Evolutionary conservation across 2,113 vertebrate species (phyloP), one percentile per base, ranked within the genome.

Genomic region (Rhegmatorhina hoffmannsi): DNA sequence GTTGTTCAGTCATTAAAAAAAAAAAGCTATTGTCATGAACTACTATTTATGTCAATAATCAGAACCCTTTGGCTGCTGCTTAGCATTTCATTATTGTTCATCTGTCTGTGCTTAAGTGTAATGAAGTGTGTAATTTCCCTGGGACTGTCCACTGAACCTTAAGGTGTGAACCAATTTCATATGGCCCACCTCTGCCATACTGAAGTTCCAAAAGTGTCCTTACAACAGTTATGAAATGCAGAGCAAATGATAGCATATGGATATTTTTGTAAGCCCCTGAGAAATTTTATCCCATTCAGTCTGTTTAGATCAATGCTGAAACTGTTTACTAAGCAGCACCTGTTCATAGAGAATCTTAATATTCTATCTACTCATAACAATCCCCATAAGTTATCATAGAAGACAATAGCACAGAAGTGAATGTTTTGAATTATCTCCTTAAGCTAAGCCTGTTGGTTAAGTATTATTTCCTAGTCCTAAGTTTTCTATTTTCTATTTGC

Each of bases 141-240:
- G 62, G 75, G 95, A 92, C 13, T 47, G 73, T 89, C 49, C 49
- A 53, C 19, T 77, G 53, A 81, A 21, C 69, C 34, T 95, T 82
- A 84, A 95, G 38, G 69, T 94, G 33, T 63, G 77, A 77, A 74
- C 92, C 87, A 96, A 81, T 96, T 92, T 97, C 63, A 44, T 73
- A 92, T 46, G 38, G 50, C 83, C 72, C 69, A 90, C 19, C 38
- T 90, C 58, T 90, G 43, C 84, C 81, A 91, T 59, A 63, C 64
- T 60, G 46, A 44, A 93, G 38, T 73, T 94, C 40, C 55, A 90
- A 85, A 75, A 85, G 40, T 7, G 3, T 38, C 5, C 14, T 88
- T 95, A 77, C 34, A 33, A 68, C 24, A 85, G 74, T 5, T 55
- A 59, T n/a, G 7, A 81, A 93, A 69, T 58, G 17, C 33, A 83